Base-by-base conservation (phyloP, 2,113 vertebrate genomes). In the Hystrix cristata region DNA sequence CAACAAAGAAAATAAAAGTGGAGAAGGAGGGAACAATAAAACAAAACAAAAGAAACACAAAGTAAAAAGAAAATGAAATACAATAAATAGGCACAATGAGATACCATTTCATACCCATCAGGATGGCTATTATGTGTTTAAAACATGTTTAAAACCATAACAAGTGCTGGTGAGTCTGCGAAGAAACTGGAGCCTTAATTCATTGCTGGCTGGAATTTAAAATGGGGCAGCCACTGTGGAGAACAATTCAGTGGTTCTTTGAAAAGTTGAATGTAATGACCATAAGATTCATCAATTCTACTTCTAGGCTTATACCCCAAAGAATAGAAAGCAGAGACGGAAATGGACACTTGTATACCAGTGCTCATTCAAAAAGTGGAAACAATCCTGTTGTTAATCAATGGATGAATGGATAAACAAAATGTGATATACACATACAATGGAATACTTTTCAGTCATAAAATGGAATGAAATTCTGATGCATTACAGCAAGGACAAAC, bases 1-100 rank as follows among this genome's bases (percentile, higher is more conserved):
- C 71, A 90, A 29, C 55, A 90, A 92, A 71, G 80, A 81, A 92
- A 87, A 67, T 74, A 67, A 87, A 95, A 92, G 82, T 51, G 83
- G 79, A 72, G 57, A 71, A 53, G 12, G 76, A 18, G n/a, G 14
- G 19, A 71, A 13, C n/a, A 53, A 4, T 1, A 43, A 27, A 19
- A 84, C 11, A 82, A 4, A 59, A 25, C 5, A 34, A 53, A 16
- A 53, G 6, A 69, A 86, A 34, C 3, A 53, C 65, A 71, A 43
- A 8, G 5, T 57, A 57, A 87, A 71, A 87, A 71, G 11, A 57
- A 69, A 86, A 19, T 25, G 15, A 12, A 85, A 81, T 27, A 72
- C 59, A 79, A 72, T 43, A 92, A 88, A 65, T 43, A 76, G 87
- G 19, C 18, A 34, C 79, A 31, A n/a, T 23, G 88, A 80, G 18